Conservation (phyloP, 2,113 vertebrate genomes). For the Indri indri region DNA sequence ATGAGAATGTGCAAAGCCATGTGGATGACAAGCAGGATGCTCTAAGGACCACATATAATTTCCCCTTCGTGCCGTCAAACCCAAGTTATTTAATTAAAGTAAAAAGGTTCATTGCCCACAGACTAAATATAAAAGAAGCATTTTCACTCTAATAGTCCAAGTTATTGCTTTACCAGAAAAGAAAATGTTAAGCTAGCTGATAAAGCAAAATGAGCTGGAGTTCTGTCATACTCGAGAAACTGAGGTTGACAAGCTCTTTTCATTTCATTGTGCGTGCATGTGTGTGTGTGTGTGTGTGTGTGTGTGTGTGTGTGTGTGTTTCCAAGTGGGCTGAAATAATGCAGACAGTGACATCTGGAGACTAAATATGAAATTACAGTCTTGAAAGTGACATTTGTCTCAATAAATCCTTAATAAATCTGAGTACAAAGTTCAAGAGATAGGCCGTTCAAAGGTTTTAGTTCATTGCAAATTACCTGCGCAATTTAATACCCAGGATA, state of each 20-base stretch:
- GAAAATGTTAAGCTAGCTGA: neutral
- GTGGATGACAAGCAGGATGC: neutral
- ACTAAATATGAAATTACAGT: constrained; percentile 59
- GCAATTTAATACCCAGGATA: neutral
- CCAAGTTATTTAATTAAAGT: neutral
- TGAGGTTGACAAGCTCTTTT: neutral
- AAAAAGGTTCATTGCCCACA: neutral
- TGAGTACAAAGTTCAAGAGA: neutral
- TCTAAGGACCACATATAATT: neutral
- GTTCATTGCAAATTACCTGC: neutral
- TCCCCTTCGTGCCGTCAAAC: neutral
- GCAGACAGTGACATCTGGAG: constrained; percentile 73
- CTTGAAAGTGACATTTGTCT: neutral
- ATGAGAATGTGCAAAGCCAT: neutral
- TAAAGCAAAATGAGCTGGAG: neutral
- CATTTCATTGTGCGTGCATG: neutral
- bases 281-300: neutral
- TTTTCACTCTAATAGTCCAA: neutral
- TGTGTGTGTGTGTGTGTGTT: neutral
- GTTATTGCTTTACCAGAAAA: neutral
- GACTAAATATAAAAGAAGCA: neutral
- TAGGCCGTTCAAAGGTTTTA: neutral
- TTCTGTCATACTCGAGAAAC: neutral
- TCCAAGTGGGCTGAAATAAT: neutral
- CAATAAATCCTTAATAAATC: neutral